phyloP scores from a whole-genome alignment of 2,113 vertebrate genomes.

The Tympanuchus pallidicinctus region DNA sequence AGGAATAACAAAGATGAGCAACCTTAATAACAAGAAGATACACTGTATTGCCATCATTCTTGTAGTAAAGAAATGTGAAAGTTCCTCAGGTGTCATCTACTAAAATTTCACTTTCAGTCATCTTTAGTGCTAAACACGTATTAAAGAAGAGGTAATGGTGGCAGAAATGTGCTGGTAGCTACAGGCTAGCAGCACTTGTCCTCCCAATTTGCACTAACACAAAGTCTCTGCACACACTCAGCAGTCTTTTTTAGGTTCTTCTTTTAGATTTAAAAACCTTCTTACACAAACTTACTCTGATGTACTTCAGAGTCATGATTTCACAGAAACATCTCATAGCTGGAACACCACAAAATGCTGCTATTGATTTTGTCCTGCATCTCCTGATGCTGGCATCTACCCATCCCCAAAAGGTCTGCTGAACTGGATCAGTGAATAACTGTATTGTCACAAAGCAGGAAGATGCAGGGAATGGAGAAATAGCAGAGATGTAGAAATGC shows the following conservation, averaged over 20 bases:
- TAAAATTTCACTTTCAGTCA: background rate
- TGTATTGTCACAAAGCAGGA: background rate
- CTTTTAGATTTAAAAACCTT: background rate
- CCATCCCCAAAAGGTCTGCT: background rate
- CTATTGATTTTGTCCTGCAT: fast-evolving
- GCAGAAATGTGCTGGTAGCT: background rate
- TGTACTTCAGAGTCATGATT: background rate
- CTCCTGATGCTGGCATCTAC: no score
- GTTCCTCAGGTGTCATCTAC: no score
- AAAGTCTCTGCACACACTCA: background rate
- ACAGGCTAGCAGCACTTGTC: fast-evolving
- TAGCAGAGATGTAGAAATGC: background rate
- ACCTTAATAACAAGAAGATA: background rate
- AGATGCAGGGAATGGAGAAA: background rate
- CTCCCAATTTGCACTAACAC: fast-evolving
- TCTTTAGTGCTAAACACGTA: background rate
- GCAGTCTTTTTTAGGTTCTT: background rate
- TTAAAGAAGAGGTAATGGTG: background rate
- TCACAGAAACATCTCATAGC: background rate
- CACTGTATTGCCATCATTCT: fast-evolving
- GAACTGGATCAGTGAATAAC: background rate
- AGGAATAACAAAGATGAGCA: constrained; percentile 16
- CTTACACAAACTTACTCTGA: background rate
- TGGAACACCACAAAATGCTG: background rate
- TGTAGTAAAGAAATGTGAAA: background rate